A percentile compares a stretch with the other conserved stretches of the same genome.
Evolutionary conservation across 2,888 invertebrate genomes (phyloP).

Genomic region (Scrobipalpa atriplicella): DNA sequence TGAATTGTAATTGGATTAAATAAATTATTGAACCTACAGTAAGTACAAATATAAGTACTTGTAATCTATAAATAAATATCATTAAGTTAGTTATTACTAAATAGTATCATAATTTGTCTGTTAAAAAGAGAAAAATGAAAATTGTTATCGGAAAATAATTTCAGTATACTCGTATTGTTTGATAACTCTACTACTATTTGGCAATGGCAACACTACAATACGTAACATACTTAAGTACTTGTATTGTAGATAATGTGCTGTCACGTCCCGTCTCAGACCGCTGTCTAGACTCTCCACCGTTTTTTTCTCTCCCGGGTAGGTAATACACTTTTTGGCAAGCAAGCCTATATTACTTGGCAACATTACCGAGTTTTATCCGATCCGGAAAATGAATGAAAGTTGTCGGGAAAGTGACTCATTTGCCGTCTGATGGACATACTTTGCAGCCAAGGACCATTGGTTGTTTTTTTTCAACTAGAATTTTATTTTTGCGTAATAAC

Average conservation of each 20-base stretch:
- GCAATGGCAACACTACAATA: background rate
- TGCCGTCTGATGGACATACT: conserved; percentile 38
- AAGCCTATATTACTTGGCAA: conserved; percentile 74
- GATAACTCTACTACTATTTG: background rate
- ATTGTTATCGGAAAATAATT: too few species aligned
- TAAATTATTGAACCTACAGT: too few species aligned
- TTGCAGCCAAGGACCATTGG: conserved; percentile 55
- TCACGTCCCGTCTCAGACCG: conserved; percentile 66
- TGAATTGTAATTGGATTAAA: too few species aligned
- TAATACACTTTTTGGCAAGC: conserved; percentile 78
- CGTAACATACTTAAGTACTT: background rate
- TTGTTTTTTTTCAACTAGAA: background rate
- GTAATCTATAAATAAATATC: too few species aligned
- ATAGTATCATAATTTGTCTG: too few species aligned
- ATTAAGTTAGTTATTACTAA: too few species aligned
- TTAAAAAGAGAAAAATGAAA: too few species aligned
- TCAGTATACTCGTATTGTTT: background rate
- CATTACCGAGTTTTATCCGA: conserved; percentile 68
- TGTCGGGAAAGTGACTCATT: conserved; percentile 64
- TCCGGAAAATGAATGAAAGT: conserved; percentile 78
- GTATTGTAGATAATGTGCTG: conserved; percentile 40
- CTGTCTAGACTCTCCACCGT: conserved; percentile 71
- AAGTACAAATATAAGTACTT: too few species aligned
- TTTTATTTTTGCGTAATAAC: too few species aligned
- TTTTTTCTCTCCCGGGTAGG: conserved; percentile 70